Base-by-base conservation (phyloP, 2,113 vertebrate genomes). In the Sebastes schlegelii region DNA sequence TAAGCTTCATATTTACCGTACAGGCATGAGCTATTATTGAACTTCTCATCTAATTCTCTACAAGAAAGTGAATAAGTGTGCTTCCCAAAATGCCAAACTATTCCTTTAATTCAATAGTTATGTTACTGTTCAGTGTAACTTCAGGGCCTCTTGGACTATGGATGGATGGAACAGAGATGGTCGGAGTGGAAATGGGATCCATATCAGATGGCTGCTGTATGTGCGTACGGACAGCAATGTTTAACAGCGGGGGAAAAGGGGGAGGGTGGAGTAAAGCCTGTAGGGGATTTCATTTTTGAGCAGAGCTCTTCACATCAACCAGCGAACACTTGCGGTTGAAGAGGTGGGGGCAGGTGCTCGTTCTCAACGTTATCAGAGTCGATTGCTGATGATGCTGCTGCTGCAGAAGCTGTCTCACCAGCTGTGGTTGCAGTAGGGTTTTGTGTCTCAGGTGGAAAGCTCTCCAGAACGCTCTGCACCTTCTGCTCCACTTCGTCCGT, bases 301-400 rank as follows among this genome's bases (percentile, higher is more conserved):
- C 14, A 42, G 23, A 57, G 1, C 54, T 71, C 48, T 43, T 77
- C 26, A 60, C 3, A 62, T 94, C 91, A 99, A 55, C 97, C 97
- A 46, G 97, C 96, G 58, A 98, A 98, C 65, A 98, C 96, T 86
- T 99, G 98, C 5, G 98, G 98, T 79, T 96, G 96, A 82, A 99
- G 90, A 0, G 98, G 98, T 4, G 98, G 97, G 2, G 98, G 98
- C 77, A 99, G 96, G 58, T 96, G 96, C 87, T 99, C 98, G 14
- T 96, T 97, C 86, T 98, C 98, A 26, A 98, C 93, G 0, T 99
- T 99, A 74, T 99, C 98, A 40, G 98, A 97, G 95, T 99, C 98
- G 43, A 99, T 98, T 46, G 98, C 96, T 60, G 96, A 98, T 43
- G 96, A 86, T 26, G 96, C 34, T 34, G 34, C 34, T 34, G 34